phyloP scores from a whole-genome alignment of 1,140 invertebrate genomes.

The Stegodyphus dumicola region DNA sequence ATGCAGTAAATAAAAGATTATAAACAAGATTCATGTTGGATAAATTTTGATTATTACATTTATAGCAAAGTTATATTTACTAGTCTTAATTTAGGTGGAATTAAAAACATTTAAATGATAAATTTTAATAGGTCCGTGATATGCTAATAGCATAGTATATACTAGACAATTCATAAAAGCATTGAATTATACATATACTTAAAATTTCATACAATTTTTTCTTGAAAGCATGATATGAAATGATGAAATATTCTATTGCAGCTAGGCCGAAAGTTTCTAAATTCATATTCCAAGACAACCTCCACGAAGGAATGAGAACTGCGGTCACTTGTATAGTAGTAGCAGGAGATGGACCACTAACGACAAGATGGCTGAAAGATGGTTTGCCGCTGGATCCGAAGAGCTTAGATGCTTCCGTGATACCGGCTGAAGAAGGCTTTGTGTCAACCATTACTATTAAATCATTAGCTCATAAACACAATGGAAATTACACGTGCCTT shows the following conservation, averaged over 20 bases:
- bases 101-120: too few relatives aligned
- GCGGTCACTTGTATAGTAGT: constrained; percentile 69
- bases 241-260: constrained; percentile 62
- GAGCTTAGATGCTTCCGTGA: constrained; percentile 27
- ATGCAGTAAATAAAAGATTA: too few relatives aligned
- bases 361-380: constrained; percentile 73
- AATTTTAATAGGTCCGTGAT: too few relatives aligned
- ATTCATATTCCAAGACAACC: constrained; percentile 73
- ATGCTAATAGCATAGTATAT: too few relatives aligned
- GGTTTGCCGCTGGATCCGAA: constrained; percentile 66
- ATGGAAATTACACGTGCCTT: constrained; percentile 74
- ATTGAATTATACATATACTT: too few relatives aligned
- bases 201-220: too few relatives aligned
- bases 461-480: constrained; percentile 68
- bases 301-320: constrained; percentile 74
- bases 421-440: constrained; percentile 65
- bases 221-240: neutral
- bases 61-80: too few relatives aligned
- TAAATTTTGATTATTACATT: too few relatives aligned
- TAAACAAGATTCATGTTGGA: too few relatives aligned
- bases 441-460: constrained; percentile 69
- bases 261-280: constrained; percentile 75
- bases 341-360: constrained; percentile 70
- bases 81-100: too few relatives aligned
- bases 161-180: too few relatives aligned